Conservation (phyloP, 2,113 vertebrate genomes). For the Symphodus melops region DNA sequence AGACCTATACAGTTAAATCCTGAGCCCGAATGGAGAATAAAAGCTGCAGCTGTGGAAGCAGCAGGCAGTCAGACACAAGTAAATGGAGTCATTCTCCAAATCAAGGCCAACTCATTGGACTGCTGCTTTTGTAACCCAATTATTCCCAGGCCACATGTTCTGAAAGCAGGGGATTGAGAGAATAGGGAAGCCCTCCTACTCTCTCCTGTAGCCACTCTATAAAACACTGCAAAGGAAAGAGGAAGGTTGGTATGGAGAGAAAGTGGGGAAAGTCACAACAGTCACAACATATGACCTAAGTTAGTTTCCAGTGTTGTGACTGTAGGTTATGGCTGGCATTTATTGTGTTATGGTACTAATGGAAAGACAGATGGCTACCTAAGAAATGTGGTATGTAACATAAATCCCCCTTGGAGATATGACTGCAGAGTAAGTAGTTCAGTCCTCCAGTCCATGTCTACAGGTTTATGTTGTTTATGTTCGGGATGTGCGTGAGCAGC, state of each 20-base stretch:
- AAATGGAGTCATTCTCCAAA: slow-evolving; percentile 70
- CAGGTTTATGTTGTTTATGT: not conserved
- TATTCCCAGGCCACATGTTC: slow-evolving; percentile 74
- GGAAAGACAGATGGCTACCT: slow-evolving; percentile 12
- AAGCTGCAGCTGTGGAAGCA: slow-evolving; percentile 62
- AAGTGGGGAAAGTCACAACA: slow-evolving; percentile 16
- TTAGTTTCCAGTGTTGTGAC: slow-evolving; percentile 22
- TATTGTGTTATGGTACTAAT: not conserved
- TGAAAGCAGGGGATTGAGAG: slow-evolving; percentile 22
- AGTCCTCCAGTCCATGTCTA: not conserved
- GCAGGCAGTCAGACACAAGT: slow-evolving; percentile 61
- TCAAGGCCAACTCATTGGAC: slow-evolving; percentile 61
- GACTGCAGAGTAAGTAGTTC: not conserved
- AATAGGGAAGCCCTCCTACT: slow-evolving; percentile 55
- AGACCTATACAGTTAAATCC: slow-evolving; percentile 52
- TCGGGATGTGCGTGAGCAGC: too few relatives aligned
- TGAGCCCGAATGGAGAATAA: slow-evolving; percentile 53
- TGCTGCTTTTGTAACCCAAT: slow-evolving; percentile 66
- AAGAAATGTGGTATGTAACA: not conserved
- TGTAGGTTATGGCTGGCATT: slow-evolving; percentile 8
- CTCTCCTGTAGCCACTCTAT: slow-evolving; percentile 49
- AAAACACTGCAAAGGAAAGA: slow-evolving; percentile 21
- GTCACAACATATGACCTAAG: slow-evolving; percentile 48
- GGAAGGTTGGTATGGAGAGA: slow-evolving; percentile 15
- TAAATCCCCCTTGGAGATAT: not conserved